Conservation (phyloP, 2,113 vertebrate species). For the Rostratula benghalensis region DNA sequence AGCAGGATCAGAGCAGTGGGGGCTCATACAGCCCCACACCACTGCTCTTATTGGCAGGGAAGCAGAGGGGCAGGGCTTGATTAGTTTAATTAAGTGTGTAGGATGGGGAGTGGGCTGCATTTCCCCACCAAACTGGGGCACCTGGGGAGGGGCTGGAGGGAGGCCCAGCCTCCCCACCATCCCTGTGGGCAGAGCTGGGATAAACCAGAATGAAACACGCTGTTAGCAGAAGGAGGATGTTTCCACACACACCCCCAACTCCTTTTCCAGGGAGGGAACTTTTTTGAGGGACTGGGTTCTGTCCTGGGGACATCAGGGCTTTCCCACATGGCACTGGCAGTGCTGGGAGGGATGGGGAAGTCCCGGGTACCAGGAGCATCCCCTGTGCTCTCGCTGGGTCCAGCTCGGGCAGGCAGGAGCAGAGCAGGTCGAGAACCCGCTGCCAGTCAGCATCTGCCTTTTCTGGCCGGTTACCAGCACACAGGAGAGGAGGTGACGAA, state of each 20-base stretch:
- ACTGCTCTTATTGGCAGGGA: not conserved
- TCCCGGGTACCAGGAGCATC: fast-evolving
- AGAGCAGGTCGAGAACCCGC: fast-evolving
- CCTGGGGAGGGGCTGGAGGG: not conserved
- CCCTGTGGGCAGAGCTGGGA: not conserved
- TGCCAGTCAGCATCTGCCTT: not conserved
- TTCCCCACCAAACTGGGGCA: not conserved
- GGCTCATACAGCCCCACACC: fast-evolving
- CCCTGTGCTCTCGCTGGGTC: fast-evolving
- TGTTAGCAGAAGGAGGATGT: too few species aligned
- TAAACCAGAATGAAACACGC: not conserved
- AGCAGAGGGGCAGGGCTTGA: not conserved
- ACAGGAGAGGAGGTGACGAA: not conserved
- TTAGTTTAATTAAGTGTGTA: not conserved
- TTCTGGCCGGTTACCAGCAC: not conserved
- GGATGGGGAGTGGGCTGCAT: not conserved
- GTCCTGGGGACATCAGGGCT: not conserved
- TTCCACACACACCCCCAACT: too few species aligned
- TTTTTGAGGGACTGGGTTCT: not conserved
- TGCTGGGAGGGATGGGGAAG: not conserved
- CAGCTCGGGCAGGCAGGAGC: too few species aligned
- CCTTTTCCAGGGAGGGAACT: not conserved
- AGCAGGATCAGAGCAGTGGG: too few species aligned
- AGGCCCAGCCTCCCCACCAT: not conserved
- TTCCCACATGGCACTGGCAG: not conserved